Evolutionary conservation across 2,888 invertebrate genomes (phyloP).

Genomic region (Aphrophora alni): DNA sequence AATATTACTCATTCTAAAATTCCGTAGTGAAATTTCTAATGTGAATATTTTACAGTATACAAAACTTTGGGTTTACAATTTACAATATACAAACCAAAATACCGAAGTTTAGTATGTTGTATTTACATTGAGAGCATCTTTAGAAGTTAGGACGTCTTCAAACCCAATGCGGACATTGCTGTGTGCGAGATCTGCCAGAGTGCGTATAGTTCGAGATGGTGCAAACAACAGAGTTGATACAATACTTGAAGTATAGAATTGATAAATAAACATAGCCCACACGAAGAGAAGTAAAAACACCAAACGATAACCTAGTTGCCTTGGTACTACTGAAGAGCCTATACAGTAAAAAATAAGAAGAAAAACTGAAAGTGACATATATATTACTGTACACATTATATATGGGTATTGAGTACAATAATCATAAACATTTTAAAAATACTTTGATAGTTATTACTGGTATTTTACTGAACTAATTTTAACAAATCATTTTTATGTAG

Average conservation of each 20-base stretch:
- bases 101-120: neutral
- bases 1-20: no score
- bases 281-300: slow-evolving; percentile 63
- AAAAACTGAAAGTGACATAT: neutral
- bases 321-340: slow-evolving; percentile 31
- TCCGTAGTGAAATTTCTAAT: no score
- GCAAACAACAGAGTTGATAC: slow-evolving; percentile 70
- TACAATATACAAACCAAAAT: no score
- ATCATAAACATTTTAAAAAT: neutral
- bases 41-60: no score
- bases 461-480: no score
- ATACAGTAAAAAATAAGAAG: neutral
- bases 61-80: no score
- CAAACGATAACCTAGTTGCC: slow-evolving; percentile 56
- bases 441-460: no score
- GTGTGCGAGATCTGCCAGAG: slow-evolving; percentile 63
- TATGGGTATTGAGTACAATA: neutral
- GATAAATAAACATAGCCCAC: slow-evolving; percentile 68
- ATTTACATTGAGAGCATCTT: slow-evolving; percentile 26
- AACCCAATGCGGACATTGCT: slow-evolving; percentile 67
- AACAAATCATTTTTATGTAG: no score
- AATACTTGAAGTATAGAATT: slow-evolving; percentile 74
- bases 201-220: slow-evolving; percentile 66
- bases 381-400: neutral
- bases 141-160: slow-evolving; percentile 61